A percentile compares a stretch with the other conserved stretches of the same genome.
phyloP scores from a whole-genome alignment of 2,113 vertebrate genomes.

The Pseudois nayaur region DNA sequence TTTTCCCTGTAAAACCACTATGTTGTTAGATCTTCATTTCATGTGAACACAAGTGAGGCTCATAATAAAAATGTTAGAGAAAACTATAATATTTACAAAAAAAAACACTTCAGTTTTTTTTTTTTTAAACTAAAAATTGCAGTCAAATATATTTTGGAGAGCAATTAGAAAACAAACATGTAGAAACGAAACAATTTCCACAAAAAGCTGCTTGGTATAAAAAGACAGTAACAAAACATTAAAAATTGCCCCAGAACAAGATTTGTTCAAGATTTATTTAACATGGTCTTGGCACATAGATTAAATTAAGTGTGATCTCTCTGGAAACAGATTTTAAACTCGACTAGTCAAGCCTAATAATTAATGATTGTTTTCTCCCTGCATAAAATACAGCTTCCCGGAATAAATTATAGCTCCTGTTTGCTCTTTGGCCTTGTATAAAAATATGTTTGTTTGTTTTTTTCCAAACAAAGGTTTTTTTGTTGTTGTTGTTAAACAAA shows the following conservation, averaged over 20 bases:
- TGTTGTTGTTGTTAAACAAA: background rate
- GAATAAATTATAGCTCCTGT: background rate
- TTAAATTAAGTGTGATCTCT: background rate
- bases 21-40: background rate
- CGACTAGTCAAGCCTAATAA: background rate
- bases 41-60: background rate
- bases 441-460: background rate
- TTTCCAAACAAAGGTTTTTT: background rate
- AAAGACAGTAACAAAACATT: background rate
- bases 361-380: background rate
- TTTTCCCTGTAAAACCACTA: background rate
- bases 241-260: background rate
- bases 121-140: background rate
- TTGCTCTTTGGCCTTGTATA: background rate
- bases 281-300: background rate
- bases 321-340: background rate
- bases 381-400: background rate
- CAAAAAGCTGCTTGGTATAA: background rate
- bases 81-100: background rate
- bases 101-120: background rate
- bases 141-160: background rate
- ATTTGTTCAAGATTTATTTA: background rate
- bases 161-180: background rate
- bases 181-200: background rate
- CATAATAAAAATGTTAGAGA: background rate